Base-by-base conservation (phyloP, 2,888 invertebrate genomes). In the Leucophenga montana region DNA sequence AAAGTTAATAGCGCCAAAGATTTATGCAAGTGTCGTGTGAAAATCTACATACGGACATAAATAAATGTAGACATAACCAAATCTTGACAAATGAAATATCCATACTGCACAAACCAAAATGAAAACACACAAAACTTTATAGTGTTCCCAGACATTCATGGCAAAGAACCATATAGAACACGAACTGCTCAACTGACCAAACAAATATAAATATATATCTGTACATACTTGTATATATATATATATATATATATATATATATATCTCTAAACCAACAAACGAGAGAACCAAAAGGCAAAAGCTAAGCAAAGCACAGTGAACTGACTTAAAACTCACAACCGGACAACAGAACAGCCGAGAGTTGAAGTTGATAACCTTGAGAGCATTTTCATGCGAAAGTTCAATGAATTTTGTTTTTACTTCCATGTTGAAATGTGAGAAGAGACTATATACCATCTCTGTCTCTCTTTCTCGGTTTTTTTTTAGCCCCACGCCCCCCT, bases 321-420 rank as follows among this genome's bases (percentile, higher is more conserved):
- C 56, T 14, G 14, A 57, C 9, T 22, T 22, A 57, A 50, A 18
- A 31, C 27, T 33, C 27, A 59, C 57, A 59, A 75, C 82, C 82
- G 82, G 82, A 81, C 82, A 82, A 76, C 31, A 46, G 18, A 64
- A 22, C 71, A 71, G 75, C 78, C 83, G 78, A 86, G 78, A 86
- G 86, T 86, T 85, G 86, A 86, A 86, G 86, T 85, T 85, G 86
- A 86, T 86, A 85, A 86, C 86, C 85, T 86, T 86, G 85, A 86
- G 85, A 86, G 86, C 86, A 80, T 86, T 85, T 86, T 86, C 84
- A 85, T 86, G 85, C 85, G 85, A 86, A 86, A 86, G 85, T 86
- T 86, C 85, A 86, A 86, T 85, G 85, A 85, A 85, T 85, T 82
- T 84, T 81, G 79, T 85, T 85, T 74, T 85, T 83, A 86, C 86